A percentile compares a stretch with the other conserved stretches of the same genome.
Conservation (phyloP, 2,888 invertebrate species). For the Dolichopus griseipennis region DNA sequence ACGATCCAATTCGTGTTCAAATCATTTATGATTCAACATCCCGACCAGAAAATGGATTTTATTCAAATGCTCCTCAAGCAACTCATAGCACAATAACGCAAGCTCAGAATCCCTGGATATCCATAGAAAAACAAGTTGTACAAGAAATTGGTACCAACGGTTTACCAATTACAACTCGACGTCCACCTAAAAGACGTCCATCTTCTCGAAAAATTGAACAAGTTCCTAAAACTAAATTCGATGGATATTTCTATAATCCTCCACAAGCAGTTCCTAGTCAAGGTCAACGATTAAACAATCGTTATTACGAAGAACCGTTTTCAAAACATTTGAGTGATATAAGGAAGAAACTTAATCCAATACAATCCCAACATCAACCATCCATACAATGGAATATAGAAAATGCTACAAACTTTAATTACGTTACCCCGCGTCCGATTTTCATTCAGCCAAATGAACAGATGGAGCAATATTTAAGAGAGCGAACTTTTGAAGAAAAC, state of each 20-base stretch:
- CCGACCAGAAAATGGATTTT: slow-evolving; percentile 35
- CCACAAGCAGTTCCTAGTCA: slow-evolving; percentile 14
- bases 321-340: slow-evolving; percentile 10
- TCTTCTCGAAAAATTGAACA: slow-evolving; percentile 1
- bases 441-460: slow-evolving; percentile 23
- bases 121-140: slow-evolving; percentile 31
- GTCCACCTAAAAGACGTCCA: slow-evolving; percentile 5
- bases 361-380: slow-evolving; percentile 55
- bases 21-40: slow-evolving; percentile 28
- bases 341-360: slow-evolving; percentile 23
- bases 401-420: background rate
- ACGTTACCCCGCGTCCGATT: slow-evolving; percentile 10
- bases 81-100: slow-evolving; percentile 55
- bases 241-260: slow-evolving; percentile 32
- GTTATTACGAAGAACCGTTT: slow-evolving; percentile 28
- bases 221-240: slow-evolving; percentile 23
- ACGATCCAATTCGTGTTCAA: slow-evolving; percentile 10
- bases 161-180: slow-evolving; percentile 25
- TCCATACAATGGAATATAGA: background rate
- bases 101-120: slow-evolving; percentile 28
- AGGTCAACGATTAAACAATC: slow-evolving; percentile 24
- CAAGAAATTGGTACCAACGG: slow-evolving; percentile 26
- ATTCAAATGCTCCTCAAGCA: slow-evolving; percentile 47
- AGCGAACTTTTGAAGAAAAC: background rate
- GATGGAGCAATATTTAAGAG: background rate